phyloP scores from a whole-genome alignment of 2,113 vertebrate genomes.

The Bostrychus sinensis region DNA sequence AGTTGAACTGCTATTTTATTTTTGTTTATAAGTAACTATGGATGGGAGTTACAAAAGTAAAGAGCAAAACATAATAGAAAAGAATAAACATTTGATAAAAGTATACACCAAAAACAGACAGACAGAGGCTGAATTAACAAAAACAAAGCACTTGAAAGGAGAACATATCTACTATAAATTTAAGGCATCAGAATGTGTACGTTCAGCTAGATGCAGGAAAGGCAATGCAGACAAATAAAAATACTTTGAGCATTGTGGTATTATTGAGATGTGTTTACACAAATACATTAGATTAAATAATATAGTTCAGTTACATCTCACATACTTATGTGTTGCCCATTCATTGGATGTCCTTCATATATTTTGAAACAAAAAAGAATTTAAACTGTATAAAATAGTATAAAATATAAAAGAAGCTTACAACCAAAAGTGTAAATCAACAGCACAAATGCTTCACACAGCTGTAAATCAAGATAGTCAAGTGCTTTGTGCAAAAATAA shows the following conservation, averaged over 20 bases:
- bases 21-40: too few species aligned
- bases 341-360: slow-evolving; percentile 38
- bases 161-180: slow-evolving; percentile 22
- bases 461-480: slow-evolving; percentile 40
- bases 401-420: slow-evolving; percentile 4
- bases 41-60: too few species aligned
- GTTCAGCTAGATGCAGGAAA: slow-evolving; percentile 19
- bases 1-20: too few species aligned
- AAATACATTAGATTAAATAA: slow-evolving; percentile 24
- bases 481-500: slow-evolving; percentile 75
- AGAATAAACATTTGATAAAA: slow-evolving; percentile 8
- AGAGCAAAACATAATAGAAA: not conserved
- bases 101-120: not conserved
- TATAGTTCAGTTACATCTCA: slow-evolving; percentile 28
- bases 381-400: slow-evolving; percentile 11
- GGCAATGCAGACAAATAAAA: slow-evolving; percentile 26
- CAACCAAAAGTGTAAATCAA: slow-evolving; percentile 18
- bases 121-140: not conserved
- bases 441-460: slow-evolving; percentile 14
- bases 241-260: slow-evolving; percentile 5
- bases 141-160: slow-evolving; percentile 4
- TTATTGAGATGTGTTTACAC: slow-evolving; percentile 5
- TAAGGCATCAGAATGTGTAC: slow-evolving; percentile 53
- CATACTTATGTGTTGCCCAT: slow-evolving; percentile 14
- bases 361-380: slow-evolving; percentile 17